Evolutionary conservation across 2,113 vertebrate species (phyloP).

Genomic region (Tapirus terrestris): DNA sequence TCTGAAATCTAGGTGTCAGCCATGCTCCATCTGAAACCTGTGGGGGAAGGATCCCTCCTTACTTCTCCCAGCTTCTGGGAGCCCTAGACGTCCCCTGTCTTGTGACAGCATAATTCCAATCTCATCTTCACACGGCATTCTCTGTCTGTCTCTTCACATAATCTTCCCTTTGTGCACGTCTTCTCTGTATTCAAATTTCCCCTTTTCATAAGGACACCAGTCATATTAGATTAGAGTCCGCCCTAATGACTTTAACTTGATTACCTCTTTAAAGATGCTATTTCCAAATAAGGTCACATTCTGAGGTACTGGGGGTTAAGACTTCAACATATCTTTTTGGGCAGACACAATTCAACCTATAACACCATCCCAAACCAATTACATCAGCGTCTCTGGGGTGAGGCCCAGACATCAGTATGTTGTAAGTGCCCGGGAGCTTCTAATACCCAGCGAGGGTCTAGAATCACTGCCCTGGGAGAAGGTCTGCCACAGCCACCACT

Average conservation of each 20-base stretch:
- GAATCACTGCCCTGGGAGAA: neutral
- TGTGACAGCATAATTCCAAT: neutral
- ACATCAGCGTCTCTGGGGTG: neutral
- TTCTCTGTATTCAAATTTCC: neutral
- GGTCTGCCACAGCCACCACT: neutral
- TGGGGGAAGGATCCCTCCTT: neutral
- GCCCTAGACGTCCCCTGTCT: neutral
- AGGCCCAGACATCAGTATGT: neutral
- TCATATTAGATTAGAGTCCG: neutral
- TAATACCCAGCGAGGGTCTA: neutral
- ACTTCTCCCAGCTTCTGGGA: neutral
- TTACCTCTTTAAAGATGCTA: neutral
- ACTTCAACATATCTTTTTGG: neutral
- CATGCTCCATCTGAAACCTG: neutral
- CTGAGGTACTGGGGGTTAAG: neutral
- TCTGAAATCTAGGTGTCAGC: neutral
- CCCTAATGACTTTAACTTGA: neutral
- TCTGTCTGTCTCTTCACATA: neutral
- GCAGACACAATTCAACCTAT: neutral
- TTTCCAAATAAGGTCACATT: conserved; percentile 7
- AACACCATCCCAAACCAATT: neutral
- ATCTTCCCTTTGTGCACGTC: neutral
- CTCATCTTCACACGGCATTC: neutral
- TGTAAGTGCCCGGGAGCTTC: neutral
- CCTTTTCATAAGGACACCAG: neutral